Conservation (phyloP, 2,888 invertebrate genomes). For the Dione juno region DNA sequence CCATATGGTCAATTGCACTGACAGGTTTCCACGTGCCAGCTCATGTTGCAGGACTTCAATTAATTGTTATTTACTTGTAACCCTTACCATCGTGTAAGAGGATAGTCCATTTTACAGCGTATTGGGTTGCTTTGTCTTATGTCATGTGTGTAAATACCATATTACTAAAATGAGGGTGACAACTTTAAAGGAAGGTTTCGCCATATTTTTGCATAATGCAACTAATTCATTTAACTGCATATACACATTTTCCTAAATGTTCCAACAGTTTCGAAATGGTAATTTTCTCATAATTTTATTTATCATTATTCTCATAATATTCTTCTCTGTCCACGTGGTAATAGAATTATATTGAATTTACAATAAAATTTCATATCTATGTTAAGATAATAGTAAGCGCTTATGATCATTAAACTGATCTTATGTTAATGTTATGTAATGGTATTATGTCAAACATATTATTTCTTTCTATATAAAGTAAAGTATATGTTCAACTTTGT, state of each 20-base stretch:
- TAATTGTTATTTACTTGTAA: slow-evolving; percentile 72
- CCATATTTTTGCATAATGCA: neutral
- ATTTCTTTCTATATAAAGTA: too few species aligned
- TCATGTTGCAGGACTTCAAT: slow-evolving; percentile 71
- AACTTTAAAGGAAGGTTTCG: slow-evolving; percentile 7
- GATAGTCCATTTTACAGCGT: slow-evolving; percentile 61
- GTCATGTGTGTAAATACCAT: slow-evolving; percentile 42
- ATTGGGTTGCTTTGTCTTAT: slow-evolving; percentile 57
- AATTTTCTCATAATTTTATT: too few species aligned
- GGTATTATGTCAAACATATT: too few species aligned
- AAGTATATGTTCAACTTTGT: too few species aligned
- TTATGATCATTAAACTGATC: too few species aligned
- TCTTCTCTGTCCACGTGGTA: too few species aligned
- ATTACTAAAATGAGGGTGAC: slow-evolving; percentile 23
- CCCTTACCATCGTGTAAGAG: slow-evolving; percentile 56
- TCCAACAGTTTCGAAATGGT: neutral
- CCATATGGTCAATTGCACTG: slow-evolving; percentile 69
- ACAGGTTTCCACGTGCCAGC: slow-evolving; percentile 69
- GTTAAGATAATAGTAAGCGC: too few species aligned
- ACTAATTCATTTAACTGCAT: neutral
- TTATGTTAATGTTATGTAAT: too few species aligned
- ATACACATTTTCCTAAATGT: neutral
- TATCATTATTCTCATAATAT: too few species aligned
- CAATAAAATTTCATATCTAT: too few species aligned
- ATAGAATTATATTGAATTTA: too few species aligned